Percentiles rank a stretch among this genome's conserved stretches.
These are phyloP conservation scores for Cheilosia variabilis DNA, from an alignment of 2,888 invertebrate species.

Conservation along the genomic window DNA sequence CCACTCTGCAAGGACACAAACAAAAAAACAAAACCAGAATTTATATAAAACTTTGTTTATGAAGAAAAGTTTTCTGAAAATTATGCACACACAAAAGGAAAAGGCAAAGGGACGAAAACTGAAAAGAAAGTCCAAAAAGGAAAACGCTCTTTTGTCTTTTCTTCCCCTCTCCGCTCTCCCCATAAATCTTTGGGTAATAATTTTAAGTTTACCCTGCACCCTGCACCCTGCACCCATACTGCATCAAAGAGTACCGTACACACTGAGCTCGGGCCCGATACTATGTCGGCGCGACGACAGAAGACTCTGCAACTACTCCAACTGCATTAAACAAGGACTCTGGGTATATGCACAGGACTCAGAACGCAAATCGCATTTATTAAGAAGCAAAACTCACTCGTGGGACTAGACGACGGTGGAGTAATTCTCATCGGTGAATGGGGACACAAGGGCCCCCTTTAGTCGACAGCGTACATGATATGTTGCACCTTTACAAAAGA, in stretches of 20 bases:
- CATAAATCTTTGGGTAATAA: constrained; percentile 56
- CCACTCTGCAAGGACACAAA: constrained; percentile 80
- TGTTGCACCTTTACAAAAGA: constrained; percentile 68
- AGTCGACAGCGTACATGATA: constrained; percentile 71
- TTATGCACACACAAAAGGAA: constrained; percentile 31
- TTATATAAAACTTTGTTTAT: constrained; percentile 31
- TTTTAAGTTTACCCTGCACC: constrained; percentile 37
- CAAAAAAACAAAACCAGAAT: neutral
- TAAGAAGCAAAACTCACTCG: constrained; percentile 63
- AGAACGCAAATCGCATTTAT: constrained; percentile 62
- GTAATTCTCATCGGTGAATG: constrained; percentile 53
- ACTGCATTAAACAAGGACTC: constrained; percentile 71
- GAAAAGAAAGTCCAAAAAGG: constrained; percentile 4
- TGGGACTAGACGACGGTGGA: constrained; percentile 44
- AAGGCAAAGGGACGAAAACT: constrained; percentile 34
- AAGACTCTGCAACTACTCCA: constrained; percentile 45
- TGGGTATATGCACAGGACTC: constrained; percentile 34
- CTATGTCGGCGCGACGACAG: constrained; percentile 9
- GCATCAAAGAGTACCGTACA: constrained; percentile 15
- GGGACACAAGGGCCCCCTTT: constrained; percentile 39
- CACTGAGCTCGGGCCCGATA: neutral
- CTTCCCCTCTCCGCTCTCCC: no score
- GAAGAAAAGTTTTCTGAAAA: constrained; percentile 39
- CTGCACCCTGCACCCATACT: constrained; percentile 1
- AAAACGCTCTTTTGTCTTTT: constrained; percentile 37